Evolutionary conservation across 2,797 vertebrate genomes (phyloP), one percentile per base, ranked within the genome.

Genomic region (Bradypodion ventrale): DNA sequence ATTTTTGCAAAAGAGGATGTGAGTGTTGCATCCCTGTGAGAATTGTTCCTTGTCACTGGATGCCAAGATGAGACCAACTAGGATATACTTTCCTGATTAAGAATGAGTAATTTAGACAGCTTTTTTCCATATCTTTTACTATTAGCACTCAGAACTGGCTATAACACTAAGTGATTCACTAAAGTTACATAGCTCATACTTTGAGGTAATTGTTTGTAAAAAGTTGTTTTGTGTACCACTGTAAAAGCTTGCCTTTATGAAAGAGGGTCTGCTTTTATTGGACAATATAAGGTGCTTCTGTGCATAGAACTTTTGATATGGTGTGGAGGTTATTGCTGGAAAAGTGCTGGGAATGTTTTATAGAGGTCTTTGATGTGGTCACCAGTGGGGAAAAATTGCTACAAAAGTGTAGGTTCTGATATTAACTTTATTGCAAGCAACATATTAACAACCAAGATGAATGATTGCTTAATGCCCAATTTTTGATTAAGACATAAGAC

Each of bases 401-500:
- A 83, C 93, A 91, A 94, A 95, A 94, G 82, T 88, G 35, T 75
- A 88, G 84, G 72, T 88, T 91, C 78, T 0, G 0, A 78, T 92
- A 92, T 91, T 82, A 82, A 25, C 29, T 8, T 89, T 90, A 91
- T 87, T 90, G 87, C 68, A 87, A 94, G 90, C 77, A 75, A 83
- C 82, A 93, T 91, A 87, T 91, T 93, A 74, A 85, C 80, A 91
- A 81, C 74, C 49, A 87, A 56, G 83, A 46, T 85, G 89, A 93
- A 90, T 83, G 85, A 90, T 91, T 93, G 92, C 89, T 87, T 90
- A 94, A 93, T 91, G 87, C 65, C 88, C 91, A 85, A 85, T 82
- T 90, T 82, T 93, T 73, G 92, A 94, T 94, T 94, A 93, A 94
- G 83, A 83, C 91, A 87, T 46, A 87, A 93, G 88, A 78, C 89